Evolutionary conservation across 2,113 vertebrate genomes (phyloP), one percentile per base, ranked within the genome.

Genomic region (Cynopterus brachyotis): DNA sequence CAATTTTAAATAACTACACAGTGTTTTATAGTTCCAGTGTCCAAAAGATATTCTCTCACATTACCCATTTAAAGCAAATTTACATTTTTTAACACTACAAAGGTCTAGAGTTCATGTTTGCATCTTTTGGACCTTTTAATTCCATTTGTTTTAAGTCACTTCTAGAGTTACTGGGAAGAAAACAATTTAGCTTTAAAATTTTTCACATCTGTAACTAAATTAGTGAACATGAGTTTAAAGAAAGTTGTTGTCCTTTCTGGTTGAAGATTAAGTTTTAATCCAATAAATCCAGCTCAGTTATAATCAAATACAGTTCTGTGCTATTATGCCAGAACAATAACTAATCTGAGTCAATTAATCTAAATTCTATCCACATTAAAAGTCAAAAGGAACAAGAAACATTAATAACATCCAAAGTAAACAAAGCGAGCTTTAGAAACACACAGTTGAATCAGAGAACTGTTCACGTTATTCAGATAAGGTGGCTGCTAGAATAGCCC

Each of bases 201-300:
- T 93, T 70, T 82, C 53, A 92, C 0, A 2, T 45, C 30, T 9
- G 3, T 64, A 66, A 66, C 2, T 59, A 80, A 88, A 62, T 66
- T 59, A 57, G 42, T 59, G 2, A 15, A 30, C 32, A 81, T 30
- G 24, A 28, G 57, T 42, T 82, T 78, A 76, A 79, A 81, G 40
- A 47, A 67, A 62, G 7, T 60, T 42, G 9, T 19, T 62, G 10
- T 72, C 32, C 53, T 35, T 95, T 84, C 60, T 47, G 89, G 28
- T 30, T 92, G 5, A 97, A 88, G 55, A 94, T 37, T 55, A 85
- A 91, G 59, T 88, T 93, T 95, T 89, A 92, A 67, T 59, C 55
- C 37, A 94, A 70, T 24, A 92, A 88, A 94, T 17, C 42, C 11
- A 75, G 20, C 86, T 42, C 20, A 67, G n/a, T 67, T 78, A 80